Percentiles rank a stretch among this genome's conserved stretches.
Conservation (phyloP, 2,113 vertebrate genomes). For the Rattus rattus region DNA sequence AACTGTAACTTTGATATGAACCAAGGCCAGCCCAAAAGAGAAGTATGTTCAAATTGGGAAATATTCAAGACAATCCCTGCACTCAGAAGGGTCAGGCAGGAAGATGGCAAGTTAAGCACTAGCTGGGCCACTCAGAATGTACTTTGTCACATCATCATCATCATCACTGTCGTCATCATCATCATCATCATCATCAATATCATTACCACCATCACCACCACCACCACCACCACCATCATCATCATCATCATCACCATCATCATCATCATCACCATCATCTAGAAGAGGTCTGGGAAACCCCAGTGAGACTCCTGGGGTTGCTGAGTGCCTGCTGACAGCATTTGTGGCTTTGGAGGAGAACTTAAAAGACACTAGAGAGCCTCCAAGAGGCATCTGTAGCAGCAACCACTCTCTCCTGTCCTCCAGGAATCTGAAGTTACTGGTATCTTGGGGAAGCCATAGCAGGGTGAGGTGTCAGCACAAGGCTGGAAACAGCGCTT, state of each 20-base stretch:
- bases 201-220: not conserved
- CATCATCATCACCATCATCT: not conserved
- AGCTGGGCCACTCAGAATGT: not conserved
- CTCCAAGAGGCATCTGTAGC: not conserved
- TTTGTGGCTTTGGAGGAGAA: not conserved
- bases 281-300: not conserved
- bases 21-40: not conserved
- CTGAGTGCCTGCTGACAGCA: not conserved
- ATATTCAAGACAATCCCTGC: not conserved
- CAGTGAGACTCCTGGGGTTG: not conserved
- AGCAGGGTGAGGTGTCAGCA: not conserved
- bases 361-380: not conserved
- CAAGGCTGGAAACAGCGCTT: not conserved
- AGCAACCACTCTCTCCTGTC: rapidly evolving
- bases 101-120: not conserved
- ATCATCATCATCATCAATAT: not conserved
- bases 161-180: not conserved
- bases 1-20: not conserved
- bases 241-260: rapidly evolving
- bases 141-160: not conserved
- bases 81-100: not conserved
- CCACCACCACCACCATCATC: no score
- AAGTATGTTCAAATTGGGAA: not conserved
- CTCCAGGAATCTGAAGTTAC: not conserved
- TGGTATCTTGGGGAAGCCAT: not conserved